phyloP scores from a whole-genome alignment of 2,113 vertebrate species.

The Etia nguti region DNA sequence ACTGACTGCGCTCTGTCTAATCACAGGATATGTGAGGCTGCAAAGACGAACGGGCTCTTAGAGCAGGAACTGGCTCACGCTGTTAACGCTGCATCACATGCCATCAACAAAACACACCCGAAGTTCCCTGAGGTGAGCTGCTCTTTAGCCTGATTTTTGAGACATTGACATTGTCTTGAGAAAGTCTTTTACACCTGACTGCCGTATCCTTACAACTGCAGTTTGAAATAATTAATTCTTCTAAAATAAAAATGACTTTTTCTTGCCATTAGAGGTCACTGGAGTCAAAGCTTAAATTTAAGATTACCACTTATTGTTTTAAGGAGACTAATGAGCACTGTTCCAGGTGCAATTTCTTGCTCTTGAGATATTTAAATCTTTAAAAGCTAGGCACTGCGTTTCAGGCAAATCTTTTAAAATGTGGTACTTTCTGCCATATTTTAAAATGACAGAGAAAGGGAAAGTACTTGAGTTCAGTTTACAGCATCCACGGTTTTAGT shows the following conservation, averaged over 20 bases:
- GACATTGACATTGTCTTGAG: neutral
- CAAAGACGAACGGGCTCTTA: constrained; percentile 86
- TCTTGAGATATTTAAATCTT: neutral
- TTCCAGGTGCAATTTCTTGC: neutral
- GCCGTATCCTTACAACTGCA: neutral
- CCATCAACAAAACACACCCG: constrained; percentile 95
- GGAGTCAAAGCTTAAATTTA: neutral
- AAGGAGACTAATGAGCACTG: neutral
- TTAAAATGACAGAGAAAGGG: neutral
- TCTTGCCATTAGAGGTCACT: neutral
- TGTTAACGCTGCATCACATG: constrained; percentile 96
- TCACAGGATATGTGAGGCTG: constrained; percentile 93
- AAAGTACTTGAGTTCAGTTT: neutral
- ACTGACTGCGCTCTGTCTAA: neutral
- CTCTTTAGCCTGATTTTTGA: neutral
- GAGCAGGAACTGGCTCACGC: constrained; percentile 97
- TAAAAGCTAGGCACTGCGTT: neutral
- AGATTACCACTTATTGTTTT: neutral
- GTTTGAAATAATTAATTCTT: neutral
- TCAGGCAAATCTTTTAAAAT: neutral
- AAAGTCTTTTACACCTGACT: neutral
- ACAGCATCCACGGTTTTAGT: neutral
- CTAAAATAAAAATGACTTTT: neutral
- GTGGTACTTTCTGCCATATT: neutral
- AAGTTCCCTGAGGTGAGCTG: constrained; percentile 88